Percentiles rank a stretch among this genome's conserved stretches.
Evolutionary conservation across 2,797 vertebrate genomes (phyloP).

Genomic region (Mus minutoides): DNA sequence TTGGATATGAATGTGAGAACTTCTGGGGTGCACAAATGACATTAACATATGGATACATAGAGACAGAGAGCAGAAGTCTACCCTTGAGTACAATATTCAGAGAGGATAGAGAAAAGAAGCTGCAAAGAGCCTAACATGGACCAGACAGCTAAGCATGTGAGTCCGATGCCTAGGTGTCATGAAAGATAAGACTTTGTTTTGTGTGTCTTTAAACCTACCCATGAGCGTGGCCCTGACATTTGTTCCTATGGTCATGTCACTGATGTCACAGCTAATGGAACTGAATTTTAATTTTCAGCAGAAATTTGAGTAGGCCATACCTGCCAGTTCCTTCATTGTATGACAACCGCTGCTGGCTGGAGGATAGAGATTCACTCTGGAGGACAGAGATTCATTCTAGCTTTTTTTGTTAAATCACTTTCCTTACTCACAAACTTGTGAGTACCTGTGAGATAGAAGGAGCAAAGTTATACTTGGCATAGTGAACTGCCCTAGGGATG

Average conservation of each 20-base stretch:
- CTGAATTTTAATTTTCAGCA: not conserved
- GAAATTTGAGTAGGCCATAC: not conserved
- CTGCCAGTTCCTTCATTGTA: not conserved
- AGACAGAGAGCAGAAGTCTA: slow-evolving; percentile 16
- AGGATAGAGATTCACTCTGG: not conserved
- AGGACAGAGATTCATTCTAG: not conserved
- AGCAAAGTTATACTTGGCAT: not conserved
- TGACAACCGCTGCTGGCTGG: not conserved
- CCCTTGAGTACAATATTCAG: not conserved
- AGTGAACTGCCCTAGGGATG: not conserved
- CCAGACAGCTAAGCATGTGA: not conserved
- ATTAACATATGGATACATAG: not conserved
- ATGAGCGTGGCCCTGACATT: not conserved
- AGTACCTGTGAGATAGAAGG: not conserved
- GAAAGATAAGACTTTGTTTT: slow-evolving; percentile 24
- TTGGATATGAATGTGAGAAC: not conserved
- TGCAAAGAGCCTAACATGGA: not conserved
- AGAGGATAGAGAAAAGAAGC: not conserved
- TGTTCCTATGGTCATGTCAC: not conserved
- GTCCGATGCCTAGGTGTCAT: not conserved
- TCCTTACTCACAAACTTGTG: not conserved
- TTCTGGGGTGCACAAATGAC: not conserved
- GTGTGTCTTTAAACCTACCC: not conserved
- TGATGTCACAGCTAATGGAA: not conserved
- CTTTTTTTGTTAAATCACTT: not conserved